Evolutionary conservation across 2,113 vertebrate species (phyloP).

Genomic region (Salvelinus namaycush): DNA sequence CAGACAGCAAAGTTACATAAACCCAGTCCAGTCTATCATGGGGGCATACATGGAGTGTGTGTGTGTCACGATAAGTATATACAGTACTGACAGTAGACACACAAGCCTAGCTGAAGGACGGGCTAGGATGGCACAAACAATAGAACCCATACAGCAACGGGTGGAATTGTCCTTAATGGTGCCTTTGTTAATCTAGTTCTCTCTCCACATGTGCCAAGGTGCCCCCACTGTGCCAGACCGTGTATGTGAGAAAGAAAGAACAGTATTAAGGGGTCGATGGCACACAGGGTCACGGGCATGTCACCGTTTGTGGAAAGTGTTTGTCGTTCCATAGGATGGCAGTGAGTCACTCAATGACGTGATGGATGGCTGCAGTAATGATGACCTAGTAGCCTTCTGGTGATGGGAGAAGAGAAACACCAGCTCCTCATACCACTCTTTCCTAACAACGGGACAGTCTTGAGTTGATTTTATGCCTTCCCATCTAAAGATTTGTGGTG

Average conservation of each 20-base stretch:
- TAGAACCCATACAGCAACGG: conserved; percentile 21
- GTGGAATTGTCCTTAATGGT: conserved; percentile 34
- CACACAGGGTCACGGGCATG: conserved; percentile 23
- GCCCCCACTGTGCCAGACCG: background rate
- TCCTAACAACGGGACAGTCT: too few species aligned
- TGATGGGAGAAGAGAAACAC: background rate
- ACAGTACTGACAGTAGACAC: conserved; percentile 26
- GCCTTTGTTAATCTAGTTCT: conserved; percentile 54
- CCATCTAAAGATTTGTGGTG: too few species aligned
- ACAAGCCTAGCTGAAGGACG: conserved; percentile 12
- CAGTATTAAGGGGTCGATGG: conserved; percentile 17
- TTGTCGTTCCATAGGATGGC: conserved; percentile 26
- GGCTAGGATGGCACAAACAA: conserved; percentile 47
- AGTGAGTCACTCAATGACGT: conserved; percentile 39
- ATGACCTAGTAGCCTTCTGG: conserved; percentile 19
- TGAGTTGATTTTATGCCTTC: too few species aligned
- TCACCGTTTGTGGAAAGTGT: conserved; percentile 8
- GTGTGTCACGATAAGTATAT: background rate
- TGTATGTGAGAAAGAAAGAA: conserved; percentile 15
- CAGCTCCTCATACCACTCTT: too few species aligned
- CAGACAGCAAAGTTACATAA: background rate
- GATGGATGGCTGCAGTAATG: conserved; percentile 17
- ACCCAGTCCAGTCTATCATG: background rate
- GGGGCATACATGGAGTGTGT: background rate
- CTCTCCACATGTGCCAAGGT: conserved; percentile 18